These are phyloP conservation scores for Lasioglossum pauxillum DNA, from an alignment of 2,888 invertebrate genomes.

Conservation along the genomic window DNA sequence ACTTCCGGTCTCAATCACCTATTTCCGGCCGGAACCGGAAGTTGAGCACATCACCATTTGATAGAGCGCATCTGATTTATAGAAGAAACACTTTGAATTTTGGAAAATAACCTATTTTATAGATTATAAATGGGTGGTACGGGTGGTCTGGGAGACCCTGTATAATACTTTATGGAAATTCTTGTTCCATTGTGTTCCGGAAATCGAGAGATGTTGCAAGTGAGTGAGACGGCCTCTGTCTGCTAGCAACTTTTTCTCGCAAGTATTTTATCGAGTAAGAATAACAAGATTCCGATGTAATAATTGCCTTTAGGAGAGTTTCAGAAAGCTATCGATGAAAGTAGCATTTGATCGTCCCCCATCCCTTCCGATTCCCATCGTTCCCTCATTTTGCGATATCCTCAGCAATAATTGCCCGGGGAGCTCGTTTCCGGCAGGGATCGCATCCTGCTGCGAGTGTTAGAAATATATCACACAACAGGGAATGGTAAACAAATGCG, in stretches of 20 bases:
- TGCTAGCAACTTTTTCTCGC: neutral
- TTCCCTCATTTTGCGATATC: slow-evolving; percentile 42
- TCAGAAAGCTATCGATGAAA: slow-evolving; percentile 37
- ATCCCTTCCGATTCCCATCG: slow-evolving; percentile 43
- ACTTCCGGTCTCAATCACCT: too few species aligned
- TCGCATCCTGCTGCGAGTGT: slow-evolving; percentile 45
- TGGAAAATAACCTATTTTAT: too few species aligned
- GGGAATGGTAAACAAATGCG: slow-evolving; percentile 18
- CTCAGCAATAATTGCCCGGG: slow-evolving; percentile 57
- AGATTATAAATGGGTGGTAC: too few species aligned
- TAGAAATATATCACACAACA: slow-evolving; percentile 41
- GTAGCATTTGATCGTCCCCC: slow-evolving; percentile 24
- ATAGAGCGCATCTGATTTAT: too few species aligned
- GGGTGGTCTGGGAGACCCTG: too few species aligned
- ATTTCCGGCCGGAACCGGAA: too few species aligned
- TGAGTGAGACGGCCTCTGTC: neutral
- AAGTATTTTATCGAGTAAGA: slow-evolving; percentile 10
- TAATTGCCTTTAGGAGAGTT: slow-evolving; percentile 50
- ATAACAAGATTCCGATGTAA: slow-evolving; percentile 41
- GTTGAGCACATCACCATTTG: too few species aligned
- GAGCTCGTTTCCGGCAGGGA: slow-evolving; percentile 40
- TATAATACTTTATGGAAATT: neutral
- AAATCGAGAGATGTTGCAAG: neutral
- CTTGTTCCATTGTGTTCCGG: neutral
- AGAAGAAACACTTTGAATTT: too few species aligned